phyloP scores from a whole-genome alignment of 2,888 invertebrate genomes.

The Mermis nigrescens region DNA sequence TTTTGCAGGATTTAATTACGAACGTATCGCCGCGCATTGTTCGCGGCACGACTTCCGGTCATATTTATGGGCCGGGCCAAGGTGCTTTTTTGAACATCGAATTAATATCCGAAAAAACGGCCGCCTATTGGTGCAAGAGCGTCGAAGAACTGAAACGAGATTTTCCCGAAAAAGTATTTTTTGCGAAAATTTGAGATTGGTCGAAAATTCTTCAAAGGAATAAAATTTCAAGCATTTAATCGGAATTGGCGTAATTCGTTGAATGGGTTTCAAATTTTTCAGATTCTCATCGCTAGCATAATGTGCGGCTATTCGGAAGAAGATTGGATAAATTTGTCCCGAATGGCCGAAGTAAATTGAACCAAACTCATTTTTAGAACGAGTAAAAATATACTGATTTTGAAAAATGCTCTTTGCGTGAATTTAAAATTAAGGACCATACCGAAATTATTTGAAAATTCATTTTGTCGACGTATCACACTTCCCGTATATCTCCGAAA shows the following conservation, averaged over 20 bases:
- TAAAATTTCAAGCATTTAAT: no score
- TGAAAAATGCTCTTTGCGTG: no score
- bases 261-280: constrained; percentile 13
- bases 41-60: constrained; percentile 72
- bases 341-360: constrained; percentile 43
- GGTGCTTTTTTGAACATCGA: constrained; percentile 91
- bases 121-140: constrained; percentile 74
- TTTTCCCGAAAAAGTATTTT: constrained; percentile 59
- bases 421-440: no score
- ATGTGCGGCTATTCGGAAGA: constrained; percentile 70
- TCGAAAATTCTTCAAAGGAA: no score
- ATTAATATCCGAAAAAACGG: constrained; percentile 85
- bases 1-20: constrained; percentile 61
- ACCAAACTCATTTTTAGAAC: no score
- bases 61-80: constrained; percentile 82
- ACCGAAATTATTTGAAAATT: no score
- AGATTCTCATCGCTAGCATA: constrained; percentile 79
- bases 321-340: constrained; percentile 69
- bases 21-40: constrained; percentile 93
- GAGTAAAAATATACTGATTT: no score
- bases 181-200: no score
- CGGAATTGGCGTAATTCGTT: not conserved
- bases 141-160: constrained; percentile 70
- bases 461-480: no score
- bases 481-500: no score